Evolutionary conservation across 37 sponge, comb jelly and placozoan species (phyloP), one percentile per base, ranked within the genome.

Genomic region (Crambe crambe): DNA sequence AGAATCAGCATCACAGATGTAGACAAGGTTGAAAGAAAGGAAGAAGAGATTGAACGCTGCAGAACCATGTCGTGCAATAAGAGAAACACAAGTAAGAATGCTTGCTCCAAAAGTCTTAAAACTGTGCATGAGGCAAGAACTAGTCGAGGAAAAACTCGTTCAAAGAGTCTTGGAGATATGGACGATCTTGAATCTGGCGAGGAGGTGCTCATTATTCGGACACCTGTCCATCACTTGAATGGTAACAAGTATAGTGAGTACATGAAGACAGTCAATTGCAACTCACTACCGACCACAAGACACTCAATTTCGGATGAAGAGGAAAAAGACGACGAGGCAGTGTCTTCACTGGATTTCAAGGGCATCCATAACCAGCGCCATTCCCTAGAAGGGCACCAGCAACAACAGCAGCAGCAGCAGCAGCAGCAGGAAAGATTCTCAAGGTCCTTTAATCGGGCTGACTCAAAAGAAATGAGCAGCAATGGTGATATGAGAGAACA

Each of bases 151-250:
- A 73, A 73, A 56, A 12, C 29, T 17, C 44, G 79, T 20, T 51
- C 79, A 17, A 66, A 2, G 26, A 79, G 79, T 54, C 5, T 79
- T 15, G 79, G 68, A 2, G 56, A 67, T 32, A 31, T 79, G 57
- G 68, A 79, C 5, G 31, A 66, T 5, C n/a, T 79, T 5, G 38
- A 42, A 2, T 67, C 68, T 26, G 68, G 68, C 3, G 79, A 79
- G 12, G 79, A 79, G 26, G 41, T 76, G 23, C 35, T 76, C 35
- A 29, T 76, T 36, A 61, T 76, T 37, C 76, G 76, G 1, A 25
- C 71, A 1, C 61, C 40, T 58, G 34, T n/a, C 63, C 12, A 29
- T 20, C 25, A 21, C 25, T 23, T 27, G 25, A 8, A 9, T 23
- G 4, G 12, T 29, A 21, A 61, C 4, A 27, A 61, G 25, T 8